These are phyloP conservation scores for Thecophora atra DNA, from an alignment of 2,888 invertebrate species.

Conservation along the genomic window DNA sequence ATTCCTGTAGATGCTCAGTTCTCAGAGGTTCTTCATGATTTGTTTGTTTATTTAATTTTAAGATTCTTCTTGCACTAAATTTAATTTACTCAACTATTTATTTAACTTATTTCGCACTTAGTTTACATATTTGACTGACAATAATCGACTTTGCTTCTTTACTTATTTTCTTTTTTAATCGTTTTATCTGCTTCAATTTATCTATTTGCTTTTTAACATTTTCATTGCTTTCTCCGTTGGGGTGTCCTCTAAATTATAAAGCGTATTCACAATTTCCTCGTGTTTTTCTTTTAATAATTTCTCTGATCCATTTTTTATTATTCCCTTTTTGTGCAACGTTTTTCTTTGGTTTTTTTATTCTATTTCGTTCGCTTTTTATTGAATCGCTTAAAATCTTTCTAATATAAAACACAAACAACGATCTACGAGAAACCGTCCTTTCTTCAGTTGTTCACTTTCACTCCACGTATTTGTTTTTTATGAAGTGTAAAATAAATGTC, in stretches of 20 bases:
- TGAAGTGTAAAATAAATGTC: too few species aligned
- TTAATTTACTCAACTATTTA: neutral
- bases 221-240: neutral
- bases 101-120: conserved; percentile 1
- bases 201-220: neutral
- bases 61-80: neutral
- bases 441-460: neutral
- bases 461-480: neutral
- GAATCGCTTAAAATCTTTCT: neutral
- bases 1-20: too few species aligned
- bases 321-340: neutral
- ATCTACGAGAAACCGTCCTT: neutral
- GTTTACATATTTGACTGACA: too few species aligned
- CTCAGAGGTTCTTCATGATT: neutral
- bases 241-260: neutral
- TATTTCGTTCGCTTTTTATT: neutral
- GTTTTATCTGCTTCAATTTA: neutral
- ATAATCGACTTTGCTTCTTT: neutral
- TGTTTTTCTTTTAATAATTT: neutral
- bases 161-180: neutral
- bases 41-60: neutral
- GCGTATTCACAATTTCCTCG: too few species aligned
- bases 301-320: neutral
- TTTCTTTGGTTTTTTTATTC: neutral
- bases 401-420: neutral